phyloP scores from a whole-genome alignment of 2,888 invertebrate genomes.

The Octodonta nipae region DNA sequence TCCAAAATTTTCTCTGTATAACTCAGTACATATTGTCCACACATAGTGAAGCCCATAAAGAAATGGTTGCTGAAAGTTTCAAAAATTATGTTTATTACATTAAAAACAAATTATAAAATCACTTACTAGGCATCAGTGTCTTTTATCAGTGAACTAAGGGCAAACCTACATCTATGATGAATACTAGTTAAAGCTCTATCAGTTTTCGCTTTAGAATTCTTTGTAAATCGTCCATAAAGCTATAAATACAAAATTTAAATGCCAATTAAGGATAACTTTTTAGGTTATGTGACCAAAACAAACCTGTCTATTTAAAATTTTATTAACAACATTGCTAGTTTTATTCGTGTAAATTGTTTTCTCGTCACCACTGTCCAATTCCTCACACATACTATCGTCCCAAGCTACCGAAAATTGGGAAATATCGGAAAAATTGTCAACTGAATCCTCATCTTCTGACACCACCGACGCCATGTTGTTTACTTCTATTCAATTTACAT shows the following conservation, averaged over 20 bases:
- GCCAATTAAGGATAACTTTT: constrained; percentile 15
- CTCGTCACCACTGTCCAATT: constrained; percentile 13
- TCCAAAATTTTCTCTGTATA: constrained; percentile 43
- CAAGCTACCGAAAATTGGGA: constrained; percentile 21
- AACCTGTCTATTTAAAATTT: constrained; percentile 26
- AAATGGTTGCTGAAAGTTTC: constrained; percentile 62
- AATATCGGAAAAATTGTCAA: constrained; percentile 24
- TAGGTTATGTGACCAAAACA: constrained; percentile 21
- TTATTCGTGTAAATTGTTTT: constrained; percentile 11
- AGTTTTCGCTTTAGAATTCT: constrained; percentile 32
- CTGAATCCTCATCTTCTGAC: constrained; percentile 25
- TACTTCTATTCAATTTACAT: no score
- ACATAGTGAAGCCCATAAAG: constrained; percentile 89
- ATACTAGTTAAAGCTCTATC: constrained; percentile 32
- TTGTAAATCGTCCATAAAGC: constrained; percentile 32
- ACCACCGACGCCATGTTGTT: constrained; percentile 25
- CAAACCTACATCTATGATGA: constrained; percentile 30
- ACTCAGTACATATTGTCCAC: constrained; percentile 82
- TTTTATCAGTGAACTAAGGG: constrained; percentile 21
- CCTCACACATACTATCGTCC: constrained; percentile 16
- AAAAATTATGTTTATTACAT: constrained; percentile 1
- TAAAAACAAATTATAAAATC: constrained; percentile 2
- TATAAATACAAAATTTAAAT: constrained; percentile 19
- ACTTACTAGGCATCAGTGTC: constrained; percentile 26
- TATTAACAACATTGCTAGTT: constrained; percentile 20